These are phyloP conservation scores for Marasmarcha lunaedactyla DNA, from an alignment of 2,888 invertebrate species.

Conservation along the genomic window DNA sequence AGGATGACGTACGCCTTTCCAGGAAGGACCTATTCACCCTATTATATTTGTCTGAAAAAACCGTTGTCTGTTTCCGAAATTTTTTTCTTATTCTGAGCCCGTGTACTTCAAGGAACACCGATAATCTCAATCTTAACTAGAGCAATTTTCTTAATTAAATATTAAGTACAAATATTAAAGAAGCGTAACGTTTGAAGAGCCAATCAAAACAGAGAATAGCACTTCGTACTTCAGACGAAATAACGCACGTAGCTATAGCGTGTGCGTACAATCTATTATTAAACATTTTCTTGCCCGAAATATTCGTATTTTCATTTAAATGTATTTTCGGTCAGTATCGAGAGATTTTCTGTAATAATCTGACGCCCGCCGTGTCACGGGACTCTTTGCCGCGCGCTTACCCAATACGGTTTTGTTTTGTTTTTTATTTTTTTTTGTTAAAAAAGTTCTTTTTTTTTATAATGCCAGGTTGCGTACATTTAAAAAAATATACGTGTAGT, in stretches of 20 bases:
- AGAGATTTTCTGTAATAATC: constrained; percentile 35
- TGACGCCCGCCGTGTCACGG: constrained; percentile 35
- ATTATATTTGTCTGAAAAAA: too few relatives aligned
- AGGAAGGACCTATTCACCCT: too few relatives aligned
- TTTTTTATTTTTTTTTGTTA: constrained; percentile 1
- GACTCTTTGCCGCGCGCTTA: constrained; percentile 44
- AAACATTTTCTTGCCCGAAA: constrained; percentile 45
- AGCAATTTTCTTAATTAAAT: too few relatives aligned
- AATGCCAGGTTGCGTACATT: background rate
- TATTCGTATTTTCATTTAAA: constrained; percentile 37
- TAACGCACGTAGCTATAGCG: constrained; percentile 23
- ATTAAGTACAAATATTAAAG: too few relatives aligned
- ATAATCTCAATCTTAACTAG: too few relatives aligned
- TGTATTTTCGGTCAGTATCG: constrained; percentile 39
- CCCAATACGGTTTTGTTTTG: constrained; percentile 25
- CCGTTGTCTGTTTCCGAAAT: too few relatives aligned
- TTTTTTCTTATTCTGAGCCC: too few relatives aligned
- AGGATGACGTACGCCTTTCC: too few relatives aligned
- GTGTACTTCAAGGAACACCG: too few relatives aligned
- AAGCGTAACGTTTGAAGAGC: too few relatives aligned
- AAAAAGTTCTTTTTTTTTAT: background rate
- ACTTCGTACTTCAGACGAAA: constrained; percentile 11
- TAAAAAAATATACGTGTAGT: background rate
- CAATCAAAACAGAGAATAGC: too few relatives aligned
- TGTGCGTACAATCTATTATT: constrained; percentile 38